A percentile compares a stretch with the other conserved stretches of the same genome.
Evolutionary conservation across 2,113 vertebrate species (phyloP).

Genomic region (Cervus canadensis): DNA sequence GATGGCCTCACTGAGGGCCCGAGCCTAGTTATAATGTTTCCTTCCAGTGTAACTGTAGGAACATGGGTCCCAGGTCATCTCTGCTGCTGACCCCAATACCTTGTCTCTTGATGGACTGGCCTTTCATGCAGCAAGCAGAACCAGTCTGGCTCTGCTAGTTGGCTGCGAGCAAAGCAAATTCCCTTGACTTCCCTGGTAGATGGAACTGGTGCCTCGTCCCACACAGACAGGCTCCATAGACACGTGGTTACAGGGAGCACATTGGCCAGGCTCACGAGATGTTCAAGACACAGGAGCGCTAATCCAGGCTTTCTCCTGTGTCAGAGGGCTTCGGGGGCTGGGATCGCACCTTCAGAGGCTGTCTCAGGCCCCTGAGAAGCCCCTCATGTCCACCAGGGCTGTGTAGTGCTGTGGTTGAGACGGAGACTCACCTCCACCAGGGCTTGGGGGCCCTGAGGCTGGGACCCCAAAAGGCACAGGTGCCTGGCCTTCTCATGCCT

Average conservation of each 20-base stretch:
- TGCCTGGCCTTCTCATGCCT: neutral
- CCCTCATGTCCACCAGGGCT: neutral
- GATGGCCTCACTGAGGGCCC: neutral
- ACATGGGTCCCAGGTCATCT: neutral
- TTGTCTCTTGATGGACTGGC: neutral
- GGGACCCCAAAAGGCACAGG: neutral
- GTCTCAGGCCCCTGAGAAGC: neutral
- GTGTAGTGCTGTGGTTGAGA: neutral
- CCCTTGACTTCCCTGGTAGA: neutral
- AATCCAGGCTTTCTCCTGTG: neutral
- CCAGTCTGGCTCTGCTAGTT: neutral
- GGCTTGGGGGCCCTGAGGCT: rapidly evolving
- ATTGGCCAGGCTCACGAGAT: neutral
- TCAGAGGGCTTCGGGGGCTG: no score
- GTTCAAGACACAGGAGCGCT: neutral
- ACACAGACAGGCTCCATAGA: neutral
- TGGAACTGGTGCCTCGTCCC: neutral
- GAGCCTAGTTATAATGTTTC: neutral
- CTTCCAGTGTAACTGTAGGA: neutral
- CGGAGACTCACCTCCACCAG: neutral
- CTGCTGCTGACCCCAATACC: neutral
- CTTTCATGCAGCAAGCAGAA: neutral
- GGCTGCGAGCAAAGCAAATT: neutral
- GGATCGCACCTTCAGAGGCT: neutral
- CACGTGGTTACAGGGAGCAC: neutral